Evolutionary conservation across 1,140 invertebrate species (phyloP), one percentile per base, ranked within the genome.

Genomic region (Drosophila nigrodunni): DNA sequence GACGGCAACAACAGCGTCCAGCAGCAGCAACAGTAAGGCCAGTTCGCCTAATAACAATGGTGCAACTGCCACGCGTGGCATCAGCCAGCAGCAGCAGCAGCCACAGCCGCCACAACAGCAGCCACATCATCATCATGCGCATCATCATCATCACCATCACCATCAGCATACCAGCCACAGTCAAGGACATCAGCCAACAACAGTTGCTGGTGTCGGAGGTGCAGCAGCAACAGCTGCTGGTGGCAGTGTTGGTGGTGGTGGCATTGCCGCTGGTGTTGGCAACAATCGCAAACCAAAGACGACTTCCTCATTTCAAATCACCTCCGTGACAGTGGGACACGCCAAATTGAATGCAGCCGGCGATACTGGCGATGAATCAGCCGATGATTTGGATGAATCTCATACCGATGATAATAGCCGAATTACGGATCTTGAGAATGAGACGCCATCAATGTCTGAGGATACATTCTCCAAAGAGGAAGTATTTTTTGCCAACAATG

Each of bases 351-450:
- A 95, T 82, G 95, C 95, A 62, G 94, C 95, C 91, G 96, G 95
- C 15, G 97, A 98, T 93, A 95, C 96, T 70, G 97, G 97, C 85
- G 97, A 97, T 70, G 97, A 98, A 93, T 98, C 97, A 52, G 96
- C 97, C 76, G 97, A 98, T 93, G 97, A 98, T 94, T 94, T 98
- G 91, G 97, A 98, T 93, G 97, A 98, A 94, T 97, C 97, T 93
- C 97, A 98, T 92, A 97, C 97, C 69, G 97, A 98, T 93, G 96
- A 97, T 90, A 96, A 95, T 82, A 96, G 96, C 77, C 94, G 96
- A 80, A 94, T 96, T 66, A 96, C 96, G n/a, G 96, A 97, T 89
- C 93, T 96, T 80, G 95, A 96, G 93, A 96, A 96, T 93, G 96
- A 97, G 93, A 97, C 96, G 30, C 96, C 96, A 13, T 97, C 96